These are phyloP conservation scores for Nephrotoma flavescens DNA, from an alignment of 2,888 invertebrate genomes.

Conservation along the genomic window DNA sequence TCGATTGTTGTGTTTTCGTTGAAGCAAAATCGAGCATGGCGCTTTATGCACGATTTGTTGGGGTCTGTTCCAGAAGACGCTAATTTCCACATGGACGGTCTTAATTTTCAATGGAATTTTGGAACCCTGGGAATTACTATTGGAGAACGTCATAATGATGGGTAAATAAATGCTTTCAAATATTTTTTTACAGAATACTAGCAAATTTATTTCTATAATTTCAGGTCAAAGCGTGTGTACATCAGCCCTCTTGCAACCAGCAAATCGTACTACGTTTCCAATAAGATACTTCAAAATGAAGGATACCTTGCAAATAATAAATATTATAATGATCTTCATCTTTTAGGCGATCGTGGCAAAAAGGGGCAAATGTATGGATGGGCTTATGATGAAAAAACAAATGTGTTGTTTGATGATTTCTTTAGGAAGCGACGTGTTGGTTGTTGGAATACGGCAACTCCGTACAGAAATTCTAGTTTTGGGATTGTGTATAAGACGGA, in stretches of 20 bases:
- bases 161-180: neutral
- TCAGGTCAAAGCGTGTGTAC: neutral
- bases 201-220: neutral
- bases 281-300: neutral
- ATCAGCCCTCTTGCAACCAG: neutral
- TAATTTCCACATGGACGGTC: neutral
- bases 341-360: neutral
- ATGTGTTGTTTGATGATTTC: neutral
- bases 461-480: neutral
- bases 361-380: neutral
- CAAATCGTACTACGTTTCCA: neutral
- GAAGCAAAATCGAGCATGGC: neutral
- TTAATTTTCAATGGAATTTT: neutral
- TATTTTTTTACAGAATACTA: no score
- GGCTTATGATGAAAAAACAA: neutral
- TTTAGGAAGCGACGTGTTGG: neutral
- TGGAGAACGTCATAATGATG: neutral
- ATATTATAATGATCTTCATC: neutral
- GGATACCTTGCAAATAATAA: neutral
- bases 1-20: neutral
- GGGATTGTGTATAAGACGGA: neutral
- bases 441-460: neutral
- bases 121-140: neutral
- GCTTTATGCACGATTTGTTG: neutral
- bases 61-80: neutral